Base-by-base conservation (phyloP, 2,888 invertebrate species). In the Gastrophysa polygoni region DNA sequence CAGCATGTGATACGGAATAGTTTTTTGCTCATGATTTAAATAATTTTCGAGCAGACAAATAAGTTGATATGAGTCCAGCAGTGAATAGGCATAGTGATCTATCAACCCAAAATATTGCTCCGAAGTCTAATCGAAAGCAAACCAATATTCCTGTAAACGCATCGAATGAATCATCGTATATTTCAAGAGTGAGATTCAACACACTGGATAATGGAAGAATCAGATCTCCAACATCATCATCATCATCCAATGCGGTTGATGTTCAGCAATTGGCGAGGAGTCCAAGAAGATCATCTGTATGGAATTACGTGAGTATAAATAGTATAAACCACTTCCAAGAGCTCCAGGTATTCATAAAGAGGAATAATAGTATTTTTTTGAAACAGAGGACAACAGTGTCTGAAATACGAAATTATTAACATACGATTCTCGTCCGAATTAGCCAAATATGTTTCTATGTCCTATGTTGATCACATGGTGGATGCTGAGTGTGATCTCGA, bases 231-330 rank as follows among this genome's bases (percentile, higher is more conserved):
- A 32, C 61, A 17, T 5, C 59, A 18, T 49, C 61, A n/a, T n/a
- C 54, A 17, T 17, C 1, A 16, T 32, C n/a, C n/a, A n/a, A n/a
- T 14, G 24, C 52, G 16, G 17, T 14, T 32, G 34, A 20, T 16
- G 21, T 47, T 43, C 56, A 49, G 8, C 55, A 61, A 34, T 47
- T 61, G 14, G 58, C 59, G 17, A 52, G 54, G 44, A 61, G 52
- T 29, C 63, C 58, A 10, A 64, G 67, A n/a, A 64, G 67, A 63
- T 67, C n/a, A n/a, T n/a, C 67, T 16, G 51, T 67, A 18, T 63
- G 64, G 67, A 54, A 55, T 55, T 57, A 43, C 34, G 51, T 63
- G 52, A 57, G 52, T 43, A 44, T 10, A n/a, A 11, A 24, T 24
- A n/a, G n/a, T n/a, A n/a, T n/a, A n/a, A n/a, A n/a, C n/a, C n/a